Percentiles rank a stretch among this genome's conserved stretches.
These are phyloP conservation scores for Dermatemys mawii DNA, from an alignment of 2,113 vertebrate species.

Conservation along the genomic window DNA sequence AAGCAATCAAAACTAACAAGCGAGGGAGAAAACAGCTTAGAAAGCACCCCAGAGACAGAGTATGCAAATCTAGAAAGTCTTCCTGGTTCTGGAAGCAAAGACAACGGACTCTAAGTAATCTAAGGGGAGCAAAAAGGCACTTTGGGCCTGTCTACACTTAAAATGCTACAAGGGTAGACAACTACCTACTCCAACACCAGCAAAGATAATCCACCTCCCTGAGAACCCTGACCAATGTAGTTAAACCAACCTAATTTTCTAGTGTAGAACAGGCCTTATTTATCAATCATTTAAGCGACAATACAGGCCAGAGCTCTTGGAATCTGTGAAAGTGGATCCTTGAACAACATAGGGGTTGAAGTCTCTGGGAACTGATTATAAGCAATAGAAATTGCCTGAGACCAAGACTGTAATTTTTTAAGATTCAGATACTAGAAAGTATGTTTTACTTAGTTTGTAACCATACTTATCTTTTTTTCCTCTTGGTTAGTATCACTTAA, in stretches of 20 bases:
- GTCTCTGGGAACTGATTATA: not conserved
- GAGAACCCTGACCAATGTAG: not conserved
- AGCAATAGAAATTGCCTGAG: not conserved
- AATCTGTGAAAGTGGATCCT: not conserved
- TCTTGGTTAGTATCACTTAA: not conserved
- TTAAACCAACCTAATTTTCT: not conserved
- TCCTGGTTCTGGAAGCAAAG: not conserved
- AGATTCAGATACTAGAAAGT: not conserved
- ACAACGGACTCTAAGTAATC: not conserved
- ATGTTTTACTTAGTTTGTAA: not conserved
- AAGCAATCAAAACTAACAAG: not conserved
- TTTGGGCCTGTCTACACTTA: not conserved
- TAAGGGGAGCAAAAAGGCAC: not conserved
- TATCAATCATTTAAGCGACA: not conserved
- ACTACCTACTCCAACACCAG: too few relatives aligned
- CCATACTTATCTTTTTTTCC: not conserved
- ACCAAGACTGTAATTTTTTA: not conserved
- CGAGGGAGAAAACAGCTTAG: not conserved
- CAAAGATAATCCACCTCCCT: not conserved
- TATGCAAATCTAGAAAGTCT: not conserved
- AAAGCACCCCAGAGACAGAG: not conserved
- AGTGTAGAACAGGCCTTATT: not conserved
- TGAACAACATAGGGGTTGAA: not conserved
- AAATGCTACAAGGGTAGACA: not conserved
- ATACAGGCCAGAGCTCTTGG: not conserved